Evolutionary conservation across 1,140 invertebrate species (phyloP), one percentile per base, ranked within the genome.

Genomic region (Penaeus indicus): DNA sequence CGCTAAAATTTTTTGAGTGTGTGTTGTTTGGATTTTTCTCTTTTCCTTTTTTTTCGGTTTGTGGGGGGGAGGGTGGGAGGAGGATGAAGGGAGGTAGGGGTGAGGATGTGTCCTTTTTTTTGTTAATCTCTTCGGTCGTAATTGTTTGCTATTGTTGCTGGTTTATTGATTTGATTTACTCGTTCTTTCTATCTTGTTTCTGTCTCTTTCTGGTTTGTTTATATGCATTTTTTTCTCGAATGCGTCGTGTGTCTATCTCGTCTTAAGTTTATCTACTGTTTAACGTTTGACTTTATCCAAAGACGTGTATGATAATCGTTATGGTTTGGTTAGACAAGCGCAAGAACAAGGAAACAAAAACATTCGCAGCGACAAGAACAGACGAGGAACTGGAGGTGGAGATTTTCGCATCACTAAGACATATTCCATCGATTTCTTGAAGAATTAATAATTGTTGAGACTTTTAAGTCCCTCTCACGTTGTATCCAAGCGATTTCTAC

Each of bases 391-490:
- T 25, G 72, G 27, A 38, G 27, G 72, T 75, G 21, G 42, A 75
- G 72, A 75, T 54, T 54, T 54, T 54, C 54, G 10, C 54, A 54
- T 54, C 54, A 54, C 54, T 54, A 54, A 38, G 38, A 88, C 69
- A 84, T 62, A 77, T 88, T 84, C 84, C 84, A 85, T 77, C 84
- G 69, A 85, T 54, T 88, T 83, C 69, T 61, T 47, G 32, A 88
- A 83, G 63, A 84, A 88, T 84, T 84, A 88, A 83, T 88, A 83
- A 88, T 88, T 88, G 86, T 84, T 78, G 86, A 88, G 82, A 88
- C 80, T 84, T 67, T 75, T 88, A 77, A 88, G 69, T 54, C 67
- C 81, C 67, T 32, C 38, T 47, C 80, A 60, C 54, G 69, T 42
- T 61, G 86, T 75, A 84, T 84, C 80, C 67, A 69, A 77, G 86